Conservation (phyloP, 2,888 invertebrate genomes). For the Brachyptera putata region DNA sequence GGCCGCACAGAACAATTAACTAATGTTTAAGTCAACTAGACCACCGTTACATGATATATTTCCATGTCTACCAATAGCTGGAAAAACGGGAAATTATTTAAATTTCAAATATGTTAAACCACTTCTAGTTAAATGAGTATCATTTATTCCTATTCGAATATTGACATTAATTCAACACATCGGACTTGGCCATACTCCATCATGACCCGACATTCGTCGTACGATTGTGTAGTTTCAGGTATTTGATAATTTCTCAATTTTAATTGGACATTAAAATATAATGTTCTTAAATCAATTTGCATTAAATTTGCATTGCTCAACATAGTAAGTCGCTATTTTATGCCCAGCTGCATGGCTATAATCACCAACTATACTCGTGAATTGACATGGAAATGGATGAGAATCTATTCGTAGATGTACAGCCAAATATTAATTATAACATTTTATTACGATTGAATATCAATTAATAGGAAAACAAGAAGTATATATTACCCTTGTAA, state of each 20-base stretch:
- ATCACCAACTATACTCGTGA: too few species aligned
- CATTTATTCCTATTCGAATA: constrained; percentile 15
- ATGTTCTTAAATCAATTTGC: neutral
- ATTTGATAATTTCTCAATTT: neutral
- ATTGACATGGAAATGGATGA: too few species aligned
- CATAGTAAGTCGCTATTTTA: neutral
- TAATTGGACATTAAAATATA: constrained; percentile 2
- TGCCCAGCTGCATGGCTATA: neutral
- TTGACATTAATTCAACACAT: neutral
- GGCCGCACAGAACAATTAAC: constrained; percentile 16
- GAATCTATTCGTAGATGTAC: too few species aligned
- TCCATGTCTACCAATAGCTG: neutral
- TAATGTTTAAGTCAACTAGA: constrained; percentile 6
- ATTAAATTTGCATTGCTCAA: neutral
- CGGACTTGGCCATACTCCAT: neutral
- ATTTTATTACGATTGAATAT: too few species aligned
- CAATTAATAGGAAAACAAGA: too few species aligned
- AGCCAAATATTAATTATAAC: too few species aligned
- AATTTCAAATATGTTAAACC: constrained; percentile 8
- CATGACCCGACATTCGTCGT: neutral
- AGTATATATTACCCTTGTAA: too few species aligned
- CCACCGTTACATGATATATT: neutral
- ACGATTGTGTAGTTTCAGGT: neutral
- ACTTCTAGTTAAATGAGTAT: constrained; percentile 1
- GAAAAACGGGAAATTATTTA: neutral